Conservation (phyloP, 1,140 invertebrate species). For the Drosophila equinoxialis region DNA sequence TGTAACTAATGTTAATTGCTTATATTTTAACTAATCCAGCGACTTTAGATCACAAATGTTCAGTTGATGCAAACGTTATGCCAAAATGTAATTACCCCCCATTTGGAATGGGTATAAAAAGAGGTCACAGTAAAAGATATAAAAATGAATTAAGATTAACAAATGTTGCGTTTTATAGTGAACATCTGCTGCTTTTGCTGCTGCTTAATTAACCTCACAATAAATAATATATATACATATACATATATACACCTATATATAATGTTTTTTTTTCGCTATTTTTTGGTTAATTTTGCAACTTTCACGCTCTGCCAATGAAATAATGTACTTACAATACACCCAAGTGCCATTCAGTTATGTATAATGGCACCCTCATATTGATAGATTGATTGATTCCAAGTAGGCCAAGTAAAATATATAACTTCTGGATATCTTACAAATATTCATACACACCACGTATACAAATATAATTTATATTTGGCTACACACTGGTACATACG, state of each 20-base stretch:
- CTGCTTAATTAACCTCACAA: conserved; percentile 5
- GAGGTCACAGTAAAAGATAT: conserved; percentile 1
- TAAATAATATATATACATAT: conserved; percentile 7
- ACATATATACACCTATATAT: not conserved
- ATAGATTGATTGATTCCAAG: conserved; percentile 1
- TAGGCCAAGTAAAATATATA: conserved; percentile 3
- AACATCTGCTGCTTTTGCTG: not conserved
- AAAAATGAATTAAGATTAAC: conserved; percentile 12
- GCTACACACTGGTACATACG: not conserved
- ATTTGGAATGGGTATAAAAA: not conserved
- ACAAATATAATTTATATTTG: not conserved
- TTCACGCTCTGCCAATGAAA: not conserved
- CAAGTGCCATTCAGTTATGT: not conserved
- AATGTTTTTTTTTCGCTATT: not conserved
- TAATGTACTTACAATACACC: conserved; percentile 2
- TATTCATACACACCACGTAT: not conserved
- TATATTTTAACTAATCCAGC: no score
- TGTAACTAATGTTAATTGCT: no score
- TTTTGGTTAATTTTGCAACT: conserved; percentile 3
- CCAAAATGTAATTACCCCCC: not conserved
- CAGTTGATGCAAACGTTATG: not conserved
- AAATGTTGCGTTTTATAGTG: conserved; percentile 11
- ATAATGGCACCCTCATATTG: not conserved
- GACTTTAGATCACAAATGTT: no score
- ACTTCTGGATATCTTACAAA: not conserved